Percentiles rank a stretch among this genome's conserved stretches.
Evolutionary conservation across 2,888 invertebrate species (phyloP).

Genomic region (Agriopis marginaria): DNA sequence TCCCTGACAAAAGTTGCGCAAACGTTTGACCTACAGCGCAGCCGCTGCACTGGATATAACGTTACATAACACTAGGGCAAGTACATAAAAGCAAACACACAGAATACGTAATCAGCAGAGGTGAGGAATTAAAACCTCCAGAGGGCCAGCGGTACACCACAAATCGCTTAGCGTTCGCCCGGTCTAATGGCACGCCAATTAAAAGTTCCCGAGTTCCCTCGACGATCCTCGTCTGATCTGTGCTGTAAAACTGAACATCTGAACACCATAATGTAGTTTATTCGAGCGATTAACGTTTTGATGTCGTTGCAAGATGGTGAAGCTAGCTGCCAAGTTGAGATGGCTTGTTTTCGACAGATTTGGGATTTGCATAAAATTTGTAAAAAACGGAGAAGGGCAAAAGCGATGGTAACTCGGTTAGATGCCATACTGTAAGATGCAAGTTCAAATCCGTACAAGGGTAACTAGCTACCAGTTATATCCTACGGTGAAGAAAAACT

Average conservation of each 20-base stretch:
- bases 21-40: not conserved
- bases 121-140: constrained; percentile 79
- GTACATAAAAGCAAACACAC: constrained; percentile 19
- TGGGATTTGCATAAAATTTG: not conserved
- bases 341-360: constrained; percentile 16
- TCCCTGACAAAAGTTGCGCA: not conserved
- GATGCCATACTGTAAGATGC: not conserved
- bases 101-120: constrained; percentile 58
- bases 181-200: constrained; percentile 86
- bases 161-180: constrained; percentile 85
- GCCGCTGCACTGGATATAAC: not conserved
- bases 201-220: constrained; percentile 82
- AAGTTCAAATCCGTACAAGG: too few relatives aligned
- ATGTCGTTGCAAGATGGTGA: constrained; percentile 65
- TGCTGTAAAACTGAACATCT: constrained; percentile 83
- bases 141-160: constrained; percentile 83
- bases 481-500: not conserved
- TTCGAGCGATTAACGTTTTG: constrained; percentile 79
- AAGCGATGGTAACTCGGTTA: too few relatives aligned
- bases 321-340: constrained; percentile 41
- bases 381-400: not conserved
- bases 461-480: not conserved
- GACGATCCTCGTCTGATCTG: constrained; percentile 70
- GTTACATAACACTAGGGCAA: constrained; percentile 2
- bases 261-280: constrained; percentile 80